Base-by-base conservation (phyloP, 1,140 invertebrate genomes). In the Drosophila cardini region DNA sequence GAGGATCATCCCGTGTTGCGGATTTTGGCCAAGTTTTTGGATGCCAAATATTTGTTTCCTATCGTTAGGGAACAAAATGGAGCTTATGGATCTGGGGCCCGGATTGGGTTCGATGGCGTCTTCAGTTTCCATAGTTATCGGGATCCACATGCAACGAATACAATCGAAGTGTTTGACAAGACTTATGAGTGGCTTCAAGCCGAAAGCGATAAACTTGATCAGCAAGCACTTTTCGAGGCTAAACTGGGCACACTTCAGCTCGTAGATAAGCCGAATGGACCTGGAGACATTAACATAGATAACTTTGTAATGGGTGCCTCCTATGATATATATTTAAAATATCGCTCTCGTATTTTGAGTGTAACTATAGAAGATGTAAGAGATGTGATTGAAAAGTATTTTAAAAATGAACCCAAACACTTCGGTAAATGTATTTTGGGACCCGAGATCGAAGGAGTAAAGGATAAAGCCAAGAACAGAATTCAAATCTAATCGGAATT, bases 31-130 rank as follows among this genome's bases (percentile, higher is more conserved):
- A 95, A 95, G 83, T 93, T 98, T 34, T 79, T 98, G 11, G 94
- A 95, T 1, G 94, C 95, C 0, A 96, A 96, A 87, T 98, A 97
- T 92, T 93, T 98, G 2, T 95, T 97, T 90, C 94, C 95, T 7
- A 95, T 97, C 84, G 94, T 98, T 3, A 93, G 97, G 68, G 97
- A 98, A 91, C 97, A 98, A 87, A 97, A 97, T 74, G 97, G 97
- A 9, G 98, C 97, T 3, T 98, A 98, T 92, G 97, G 97, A 1
- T 95, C 96, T 32, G 97, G 97, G 2, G 96, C 96, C 0, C 93
- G 89, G 48, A 72, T 96, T 10, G 93, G 93, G 1, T 85, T 94
- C 2, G 94, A 96, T 72, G 97, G 97, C 10, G 92, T 95, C 3
- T 96, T 97, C 62, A 93, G 93, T 30, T 97, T 95, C 78, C 97